Conservation (phyloP, 2,888 invertebrate genomes). For the Athrips mouffetella region DNA sequence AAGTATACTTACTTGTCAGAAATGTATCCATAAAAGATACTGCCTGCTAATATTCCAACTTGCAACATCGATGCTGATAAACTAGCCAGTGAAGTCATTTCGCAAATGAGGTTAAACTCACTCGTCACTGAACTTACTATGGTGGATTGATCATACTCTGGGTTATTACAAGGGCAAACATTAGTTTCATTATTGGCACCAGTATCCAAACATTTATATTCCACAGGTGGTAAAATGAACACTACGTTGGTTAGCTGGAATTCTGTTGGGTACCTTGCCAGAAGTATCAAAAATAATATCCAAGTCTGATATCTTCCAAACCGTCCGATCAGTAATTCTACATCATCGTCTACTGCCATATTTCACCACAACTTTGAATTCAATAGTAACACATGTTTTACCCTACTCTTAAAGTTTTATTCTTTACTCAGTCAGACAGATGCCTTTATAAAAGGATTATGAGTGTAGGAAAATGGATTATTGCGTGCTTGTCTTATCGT, state of each 20-base stretch:
- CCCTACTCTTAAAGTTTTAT: no score
- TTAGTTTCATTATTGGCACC: conserved; percentile 52
- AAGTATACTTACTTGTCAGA: conserved; percentile 58
- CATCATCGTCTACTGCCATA: conserved; percentile 37
- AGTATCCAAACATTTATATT: conserved; percentile 65
- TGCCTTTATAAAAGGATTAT: neutral
- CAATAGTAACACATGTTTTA: neutral
- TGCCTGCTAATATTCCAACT: conserved; percentile 76
- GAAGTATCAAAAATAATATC: conserved; percentile 59
- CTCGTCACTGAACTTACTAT: conserved; percentile 78
- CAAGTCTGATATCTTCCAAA: conserved; percentile 72
- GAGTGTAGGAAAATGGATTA: neutral
- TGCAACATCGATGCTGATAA: conserved; percentile 76
- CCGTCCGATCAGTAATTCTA: conserved; percentile 59
- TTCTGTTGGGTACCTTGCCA: conserved; percentile 77
- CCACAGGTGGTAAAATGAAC: conserved; percentile 74
- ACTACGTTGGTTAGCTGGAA: conserved; percentile 77
- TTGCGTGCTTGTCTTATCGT: neutral
- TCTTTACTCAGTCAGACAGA: neutral
- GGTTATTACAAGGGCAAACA: conserved; percentile 57
- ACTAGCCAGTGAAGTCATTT: conserved; percentile 71
- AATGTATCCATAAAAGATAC: conserved; percentile 72
- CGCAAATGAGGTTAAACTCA: conserved; percentile 81
- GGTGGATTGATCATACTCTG: conserved; percentile 73
- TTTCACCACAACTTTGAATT: neutral